These are phyloP conservation scores for Penelope pileata DNA, from an alignment of 2,113 vertebrate genomes.

Conservation along the genomic window DNA sequence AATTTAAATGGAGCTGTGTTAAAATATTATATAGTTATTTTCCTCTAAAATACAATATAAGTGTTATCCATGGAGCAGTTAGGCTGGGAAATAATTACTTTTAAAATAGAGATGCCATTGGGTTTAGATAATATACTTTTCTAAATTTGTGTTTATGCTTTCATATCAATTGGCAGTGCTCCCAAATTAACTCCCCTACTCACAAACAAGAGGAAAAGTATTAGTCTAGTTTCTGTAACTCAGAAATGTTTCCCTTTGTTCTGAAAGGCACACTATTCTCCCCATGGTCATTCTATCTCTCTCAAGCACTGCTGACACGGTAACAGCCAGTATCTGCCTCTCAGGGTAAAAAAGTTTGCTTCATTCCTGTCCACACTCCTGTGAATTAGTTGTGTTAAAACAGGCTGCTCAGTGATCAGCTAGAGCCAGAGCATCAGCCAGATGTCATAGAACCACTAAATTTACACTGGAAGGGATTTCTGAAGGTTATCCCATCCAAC, in stretches of 20 bases:
- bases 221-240: neutral
- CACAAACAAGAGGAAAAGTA: neutral
- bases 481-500: neutral
- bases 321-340: neutral
- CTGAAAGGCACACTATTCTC: neutral
- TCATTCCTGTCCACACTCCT: neutral
- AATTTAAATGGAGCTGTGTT: neutral
- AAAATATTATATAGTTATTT: neutral
- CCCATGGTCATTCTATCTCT: neutral
- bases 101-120: neutral
- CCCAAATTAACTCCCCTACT: neutral
- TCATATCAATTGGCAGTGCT: neutral
- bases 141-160: neutral
- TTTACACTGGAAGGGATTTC: neutral
- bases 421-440: neutral
- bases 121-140: neutral
- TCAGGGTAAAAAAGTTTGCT: neutral
- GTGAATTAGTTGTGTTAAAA: neutral
- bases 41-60: neutral
- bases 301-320: neutral
- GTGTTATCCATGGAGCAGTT: neutral
- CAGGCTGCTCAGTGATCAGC: neutral
- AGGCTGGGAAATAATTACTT: neutral
- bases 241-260: neutral
- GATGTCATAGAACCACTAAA: accelerated